Base-by-base conservation (phyloP, 1,140 invertebrate species). In the Homalodisca vitripennis region DNA sequence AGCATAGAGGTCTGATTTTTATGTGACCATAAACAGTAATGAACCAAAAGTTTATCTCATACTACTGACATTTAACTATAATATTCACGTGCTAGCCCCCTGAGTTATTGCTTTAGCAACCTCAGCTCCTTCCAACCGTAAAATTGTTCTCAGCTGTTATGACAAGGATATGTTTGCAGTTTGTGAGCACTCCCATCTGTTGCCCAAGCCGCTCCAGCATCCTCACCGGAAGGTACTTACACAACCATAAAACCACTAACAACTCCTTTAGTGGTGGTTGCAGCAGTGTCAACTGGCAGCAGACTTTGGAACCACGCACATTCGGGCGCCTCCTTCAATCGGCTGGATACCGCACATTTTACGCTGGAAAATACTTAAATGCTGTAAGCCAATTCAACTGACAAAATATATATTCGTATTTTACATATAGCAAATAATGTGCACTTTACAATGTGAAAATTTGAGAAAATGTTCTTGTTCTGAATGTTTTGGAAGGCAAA, bases 121-220 rank as follows among this genome's bases (percentile, higher is more conserved):
- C 17, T 41, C 6, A 41, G 34, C 17, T 17, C 34, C 6, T 41
- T 41, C 34, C 6, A 41, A n/a, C n/a, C n/a, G 34, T 41, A 17
- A 41, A 41, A 66, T 2, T 26, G 3, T 69, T 31, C 34, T 48
- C 6, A 3, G 17, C 30, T 31, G 22, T 31, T 64, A 24, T 6
- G 22, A 69, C 30, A 31, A 22, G 3, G 47, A 32, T 31, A 55
- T 6, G 6, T 69, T 60, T 81, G 57, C 74, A 92, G 88, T 94
- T 88, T 79, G 88, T 87, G 1, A 88, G 88, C 51, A 89, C 90
- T 0, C 93, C 93, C 12, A 85, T 95, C 47, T 95, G 93, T 78
- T 95, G 95, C 77, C 95, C 95, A 17, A 95, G 93, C 77, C 84
- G 95, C 55, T 89, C 93, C 12, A 91, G 92, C 34, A 87, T 97